Evolutionary conservation across 2,888 invertebrate genomes (phyloP).

Genomic region (Synanthedon myopaeformis): DNA sequence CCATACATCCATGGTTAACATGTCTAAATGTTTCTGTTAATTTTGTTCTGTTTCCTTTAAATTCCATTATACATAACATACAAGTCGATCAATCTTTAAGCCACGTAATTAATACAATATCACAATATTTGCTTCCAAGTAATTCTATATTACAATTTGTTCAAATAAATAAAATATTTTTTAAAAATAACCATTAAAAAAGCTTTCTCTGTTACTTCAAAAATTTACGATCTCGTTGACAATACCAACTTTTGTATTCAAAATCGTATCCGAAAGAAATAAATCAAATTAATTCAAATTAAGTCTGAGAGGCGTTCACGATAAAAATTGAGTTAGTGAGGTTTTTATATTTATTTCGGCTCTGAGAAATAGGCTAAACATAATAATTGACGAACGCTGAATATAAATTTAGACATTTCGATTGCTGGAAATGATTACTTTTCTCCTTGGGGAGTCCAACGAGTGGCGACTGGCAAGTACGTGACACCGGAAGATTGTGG

Average conservation of each 20-base stretch:
- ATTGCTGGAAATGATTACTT: slow-evolving; percentile 61
- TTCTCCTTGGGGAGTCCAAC: slow-evolving; percentile 45
- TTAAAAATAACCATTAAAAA: too few relatives aligned
- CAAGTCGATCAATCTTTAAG: too few relatives aligned
- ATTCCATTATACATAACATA: too few relatives aligned
- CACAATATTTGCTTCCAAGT: too few relatives aligned
- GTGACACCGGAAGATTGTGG: slow-evolving; percentile 60
- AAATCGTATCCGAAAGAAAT: neutral
- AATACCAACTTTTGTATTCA: neutral
- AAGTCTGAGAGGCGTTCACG: neutral
- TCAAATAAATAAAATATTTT: too few relatives aligned
- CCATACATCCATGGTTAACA: too few relatives aligned
- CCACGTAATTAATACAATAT: too few relatives aligned
- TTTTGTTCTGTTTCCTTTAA: too few relatives aligned
- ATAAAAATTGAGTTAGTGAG: slow-evolving; percentile 10
- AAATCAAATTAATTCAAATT: neutral
- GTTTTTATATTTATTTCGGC: slow-evolving; percentile 23
- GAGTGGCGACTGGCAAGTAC: slow-evolving; percentile 52
- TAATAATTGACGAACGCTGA: slow-evolving; percentile 50
- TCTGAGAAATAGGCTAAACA: slow-evolving; percentile 32
- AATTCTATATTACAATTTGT: too few relatives aligned
- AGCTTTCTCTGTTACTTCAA: too few relatives aligned
- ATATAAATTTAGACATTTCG: slow-evolving; percentile 54
- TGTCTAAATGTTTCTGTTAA: too few relatives aligned
- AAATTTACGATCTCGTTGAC: too few relatives aligned